Conservation (phyloP, 2,113 vertebrate species). For the Chionomys nivalis region DNA sequence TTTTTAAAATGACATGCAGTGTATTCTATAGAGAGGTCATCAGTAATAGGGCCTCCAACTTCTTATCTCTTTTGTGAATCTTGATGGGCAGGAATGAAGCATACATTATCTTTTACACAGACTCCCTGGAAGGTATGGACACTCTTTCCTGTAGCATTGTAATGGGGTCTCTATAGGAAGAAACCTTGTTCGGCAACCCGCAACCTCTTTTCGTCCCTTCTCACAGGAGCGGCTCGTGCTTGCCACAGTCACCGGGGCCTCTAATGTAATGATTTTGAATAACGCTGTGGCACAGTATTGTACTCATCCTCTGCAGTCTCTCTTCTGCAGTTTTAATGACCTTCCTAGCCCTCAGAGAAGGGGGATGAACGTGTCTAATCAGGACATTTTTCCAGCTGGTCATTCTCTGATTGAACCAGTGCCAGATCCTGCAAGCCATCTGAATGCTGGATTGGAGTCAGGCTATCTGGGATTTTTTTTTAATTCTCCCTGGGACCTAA, state of each 20-base stretch:
- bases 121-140: conserved; percentile 75
- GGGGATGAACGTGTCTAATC: not conserved
- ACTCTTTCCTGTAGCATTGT: conserved; percentile 45
- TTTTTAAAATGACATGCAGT: conserved; percentile 78
- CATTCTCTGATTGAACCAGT: not conserved
- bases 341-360: conserved; percentile 54
- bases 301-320: not conserved
- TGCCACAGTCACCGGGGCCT: not conserved
- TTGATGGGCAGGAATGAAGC: conserved; percentile 78
- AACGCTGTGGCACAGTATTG: not conserved
- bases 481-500: not conserved
- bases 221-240: not conserved
- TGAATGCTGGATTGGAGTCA: not conserved
- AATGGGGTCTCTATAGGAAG: conserved; percentile 46
- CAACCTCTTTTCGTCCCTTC: conserved; percentile 17
- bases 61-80: conserved; percentile 74
- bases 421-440: not conserved
- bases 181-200: not conserved
- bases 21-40: conserved; percentile 78
- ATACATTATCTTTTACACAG: conserved; percentile 73
- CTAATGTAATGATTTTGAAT: conserved; percentile 56
- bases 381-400: conserved; percentile 24
- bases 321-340: conserved; percentile 49
- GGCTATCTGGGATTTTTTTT: not conserved
- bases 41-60: conserved; percentile 79